A percentile compares a stretch with the other conserved stretches of the same genome.
These are phyloP conservation scores for Stigmatopora nigra DNA, from an alignment of 2,113 vertebrate genomes.

Conservation along the genomic window DNA sequence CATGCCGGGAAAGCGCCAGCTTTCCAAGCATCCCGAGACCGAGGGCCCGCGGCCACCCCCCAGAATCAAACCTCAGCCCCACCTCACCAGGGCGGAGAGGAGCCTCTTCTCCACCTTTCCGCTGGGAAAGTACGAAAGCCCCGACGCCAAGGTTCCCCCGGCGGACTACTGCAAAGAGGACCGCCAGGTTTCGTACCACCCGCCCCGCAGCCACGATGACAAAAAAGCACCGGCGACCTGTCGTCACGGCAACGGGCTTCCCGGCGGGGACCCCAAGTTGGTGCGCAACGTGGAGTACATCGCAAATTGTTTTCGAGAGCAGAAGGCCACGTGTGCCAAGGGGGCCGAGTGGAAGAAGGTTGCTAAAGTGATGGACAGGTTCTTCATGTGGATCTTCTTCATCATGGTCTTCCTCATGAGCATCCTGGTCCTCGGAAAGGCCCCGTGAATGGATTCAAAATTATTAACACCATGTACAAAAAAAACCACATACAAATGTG, in stretches of 20 bases:
- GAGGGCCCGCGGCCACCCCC: conserved; percentile 46
- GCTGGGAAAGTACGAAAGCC: conserved; percentile 46
- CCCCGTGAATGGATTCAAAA: conserved; percentile 55
- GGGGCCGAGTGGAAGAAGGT: conserved; percentile 96
- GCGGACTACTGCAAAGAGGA: conserved; percentile 52
- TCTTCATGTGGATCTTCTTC: conserved; percentile 99
- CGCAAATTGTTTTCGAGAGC: conserved; percentile 85
- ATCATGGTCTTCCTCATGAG: conserved; percentile 98
- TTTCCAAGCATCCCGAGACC: conserved; percentile 39
- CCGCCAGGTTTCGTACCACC: conserved; percentile 30
- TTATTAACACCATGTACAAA: no score
- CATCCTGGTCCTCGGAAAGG: conserved; percentile 84
- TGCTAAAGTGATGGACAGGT: conserved; percentile 95
- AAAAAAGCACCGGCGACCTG: conserved; percentile 53
- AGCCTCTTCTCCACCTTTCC: conserved; percentile 28
- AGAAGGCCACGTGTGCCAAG: conserved; percentile 82
- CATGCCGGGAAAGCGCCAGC: conserved; percentile 19
- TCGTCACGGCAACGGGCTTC: conserved; percentile 29
- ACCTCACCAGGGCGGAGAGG: conserved; percentile 49
- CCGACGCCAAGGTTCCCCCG: conserved; percentile 51
- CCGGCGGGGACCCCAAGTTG: conserved; percentile 57
- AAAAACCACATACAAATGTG: no score
- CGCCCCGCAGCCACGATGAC: conserved; percentile 45
- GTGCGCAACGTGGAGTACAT: conserved; percentile 87
- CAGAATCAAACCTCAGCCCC: conserved; percentile 47